Evolutionary conservation across 2,888 invertebrate species (phyloP).

Genomic region (Ganaspis brasiliensis): DNA sequence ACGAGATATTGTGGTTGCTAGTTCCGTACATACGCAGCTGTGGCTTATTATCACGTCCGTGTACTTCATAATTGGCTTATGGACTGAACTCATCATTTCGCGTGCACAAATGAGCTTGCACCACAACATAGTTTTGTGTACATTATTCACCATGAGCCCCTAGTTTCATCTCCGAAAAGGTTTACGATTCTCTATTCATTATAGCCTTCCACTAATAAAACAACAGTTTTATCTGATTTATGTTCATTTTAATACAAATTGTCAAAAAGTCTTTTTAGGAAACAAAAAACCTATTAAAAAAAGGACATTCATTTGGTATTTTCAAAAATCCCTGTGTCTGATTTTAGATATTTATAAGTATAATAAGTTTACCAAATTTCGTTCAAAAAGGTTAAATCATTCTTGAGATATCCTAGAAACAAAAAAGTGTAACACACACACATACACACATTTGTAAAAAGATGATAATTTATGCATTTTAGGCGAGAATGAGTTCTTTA

Average conservation of each 20-base stretch:
- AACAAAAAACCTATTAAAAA: too few species aligned
- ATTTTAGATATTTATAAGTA: too few species aligned
- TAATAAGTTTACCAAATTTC: too few species aligned
- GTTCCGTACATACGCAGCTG: neutral
- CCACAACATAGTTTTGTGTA: constrained; percentile 24
- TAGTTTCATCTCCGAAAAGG: neutral
- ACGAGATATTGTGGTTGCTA: neutral
- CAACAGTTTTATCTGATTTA: neutral
- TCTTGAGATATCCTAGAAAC: too few species aligned
- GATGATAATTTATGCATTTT: too few species aligned
- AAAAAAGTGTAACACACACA: too few species aligned
- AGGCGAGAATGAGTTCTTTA: too few species aligned
- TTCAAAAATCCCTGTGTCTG: too few species aligned
- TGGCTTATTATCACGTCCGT: constrained; percentile 28
- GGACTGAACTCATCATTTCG: constrained; percentile 30
- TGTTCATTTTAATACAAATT: neutral
- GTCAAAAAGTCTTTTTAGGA: too few species aligned
- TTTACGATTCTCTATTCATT: constrained; percentile 9
- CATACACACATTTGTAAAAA: too few species aligned
- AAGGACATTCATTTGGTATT: too few species aligned
- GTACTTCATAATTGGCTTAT: constrained; percentile 39
- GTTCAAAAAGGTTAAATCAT: too few species aligned
- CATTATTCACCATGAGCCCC: neutral
- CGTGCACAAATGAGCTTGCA: constrained; percentile 35
- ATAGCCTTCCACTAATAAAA: neutral